Base-by-base conservation (phyloP, 2,113 vertebrate species). In the Chitala chitala region DNA sequence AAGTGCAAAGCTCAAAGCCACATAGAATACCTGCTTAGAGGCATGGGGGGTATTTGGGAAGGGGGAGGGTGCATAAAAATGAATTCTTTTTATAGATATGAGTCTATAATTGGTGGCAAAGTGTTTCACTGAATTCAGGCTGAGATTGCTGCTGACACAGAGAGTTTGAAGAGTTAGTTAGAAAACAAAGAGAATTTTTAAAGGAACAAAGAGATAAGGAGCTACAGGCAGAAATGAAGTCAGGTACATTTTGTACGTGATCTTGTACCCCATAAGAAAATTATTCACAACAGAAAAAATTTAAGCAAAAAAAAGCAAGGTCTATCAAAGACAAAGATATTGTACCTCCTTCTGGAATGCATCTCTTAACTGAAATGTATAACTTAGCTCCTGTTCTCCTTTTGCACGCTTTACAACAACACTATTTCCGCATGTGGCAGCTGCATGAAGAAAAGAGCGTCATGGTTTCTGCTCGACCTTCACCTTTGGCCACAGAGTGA, bases 131-230 rank as follows among this genome's bases (percentile, higher is more conserved):
- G 78, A 77, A 78, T 46, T 68, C 69, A 84, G 76, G 83, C 77
- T 56, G 75, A 48, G 69, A 70, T 44, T 63, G 79, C 72, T 87
- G 88, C 88, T 90, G 88, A 90, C 73, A 55, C 75, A 80, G 71
- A 78, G 65, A 83, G 69, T 89, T 88, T 86, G 22, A 75, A 42
- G 76, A 80, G 79, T 82, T 76, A 79, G 86, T 79, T 84, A 84
- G 84, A 89, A 89, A 86, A 82, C 85, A 86, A 80, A 82, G 81
- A 77, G 81, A 88, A 79, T 85, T 85, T 76, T 83, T 72, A n/a
- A 26, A 80, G 79, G 82, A 80, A 83, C 82, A 81, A 80, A 83
- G 74, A 82, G 84, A 88, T 84, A 75, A 71, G 79, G 55, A 3
- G 78, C 82, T 82, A 80, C 12, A 42, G 73, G 38, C 55, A 64